Conservation (phyloP, 2,113 vertebrate genomes). For the Pseudorectes ferrugineus region DNA sequence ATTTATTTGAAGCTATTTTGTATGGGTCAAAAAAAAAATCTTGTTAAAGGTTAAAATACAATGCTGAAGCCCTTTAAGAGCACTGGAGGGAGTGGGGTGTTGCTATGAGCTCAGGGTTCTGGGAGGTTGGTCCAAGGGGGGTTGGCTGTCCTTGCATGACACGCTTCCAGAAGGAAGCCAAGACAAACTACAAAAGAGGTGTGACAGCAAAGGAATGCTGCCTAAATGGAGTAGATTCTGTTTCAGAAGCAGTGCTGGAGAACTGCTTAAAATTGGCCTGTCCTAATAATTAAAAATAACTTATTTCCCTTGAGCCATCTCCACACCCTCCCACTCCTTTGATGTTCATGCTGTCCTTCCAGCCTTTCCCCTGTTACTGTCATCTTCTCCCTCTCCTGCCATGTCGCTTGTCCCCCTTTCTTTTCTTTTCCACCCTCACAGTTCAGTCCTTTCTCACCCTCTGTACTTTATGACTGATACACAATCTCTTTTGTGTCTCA, state of each 20-base stretch:
- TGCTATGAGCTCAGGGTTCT: neutral
- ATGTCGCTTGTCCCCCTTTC: neutral
- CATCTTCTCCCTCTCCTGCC: neutral
- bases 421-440: neutral
- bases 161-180: neutral
- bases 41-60: neutral
- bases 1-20: neutral
- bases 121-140: neutral
- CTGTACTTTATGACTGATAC: neutral
- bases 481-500: neutral
- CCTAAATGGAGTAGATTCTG: neutral
- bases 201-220: neutral
- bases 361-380: neutral
- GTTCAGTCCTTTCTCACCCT: neutral
- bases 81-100: neutral
- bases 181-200: neutral
- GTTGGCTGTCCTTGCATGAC: rapidly evolving
- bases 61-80: neutral
- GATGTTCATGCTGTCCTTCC: neutral
- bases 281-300: slow-evolving; percentile 48
- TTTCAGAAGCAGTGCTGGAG: neutral
- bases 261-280: slow-evolving; percentile 1
- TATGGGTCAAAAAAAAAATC: neutral
- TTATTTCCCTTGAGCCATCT: neutral
- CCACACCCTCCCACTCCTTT: neutral